phyloP scores from a whole-genome alignment of 2,888 invertebrate species.

The Nephrotoma flavescens region DNA sequence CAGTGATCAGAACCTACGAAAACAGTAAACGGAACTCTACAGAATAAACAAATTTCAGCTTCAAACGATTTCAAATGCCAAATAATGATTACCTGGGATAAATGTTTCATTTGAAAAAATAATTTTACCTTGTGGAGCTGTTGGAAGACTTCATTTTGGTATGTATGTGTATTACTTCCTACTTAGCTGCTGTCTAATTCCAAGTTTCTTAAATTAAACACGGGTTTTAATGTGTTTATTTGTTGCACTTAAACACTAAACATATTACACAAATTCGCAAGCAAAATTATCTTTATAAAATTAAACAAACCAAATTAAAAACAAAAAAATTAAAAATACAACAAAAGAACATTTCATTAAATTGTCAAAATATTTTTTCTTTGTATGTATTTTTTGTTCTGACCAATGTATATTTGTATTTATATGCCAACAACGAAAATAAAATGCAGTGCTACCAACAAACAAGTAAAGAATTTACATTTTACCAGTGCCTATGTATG shows the following conservation, averaged over 20 bases:
- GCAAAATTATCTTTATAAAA: neutral
- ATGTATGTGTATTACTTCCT: neutral
- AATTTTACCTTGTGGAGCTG: conserved; percentile 1
- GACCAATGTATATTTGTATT: too few relatives aligned
- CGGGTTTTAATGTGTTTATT: neutral
- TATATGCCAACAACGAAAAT: too few relatives aligned
- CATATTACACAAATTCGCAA: neutral
- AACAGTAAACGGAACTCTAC: too few relatives aligned
- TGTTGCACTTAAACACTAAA: neutral
- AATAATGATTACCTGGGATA: neutral
- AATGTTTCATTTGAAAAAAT: neutral
- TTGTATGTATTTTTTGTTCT: neutral
- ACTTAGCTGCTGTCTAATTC: neutral
- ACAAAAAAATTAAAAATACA: neutral
- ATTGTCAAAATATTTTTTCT: neutral
- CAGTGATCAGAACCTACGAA: neutral
- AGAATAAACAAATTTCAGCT: too few relatives aligned
- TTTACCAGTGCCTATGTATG: too few relatives aligned
- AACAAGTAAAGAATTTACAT: too few relatives aligned
- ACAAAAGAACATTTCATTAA: neutral
- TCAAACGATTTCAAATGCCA: neutral
- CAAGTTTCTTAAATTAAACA: neutral
- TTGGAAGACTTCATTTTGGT: neutral
- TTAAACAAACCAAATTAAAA: neutral
- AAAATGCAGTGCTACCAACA: too few relatives aligned